These are phyloP conservation scores for Hypercompe scribonia DNA, from an alignment of 2,888 invertebrate genomes.

Conservation along the genomic window DNA sequence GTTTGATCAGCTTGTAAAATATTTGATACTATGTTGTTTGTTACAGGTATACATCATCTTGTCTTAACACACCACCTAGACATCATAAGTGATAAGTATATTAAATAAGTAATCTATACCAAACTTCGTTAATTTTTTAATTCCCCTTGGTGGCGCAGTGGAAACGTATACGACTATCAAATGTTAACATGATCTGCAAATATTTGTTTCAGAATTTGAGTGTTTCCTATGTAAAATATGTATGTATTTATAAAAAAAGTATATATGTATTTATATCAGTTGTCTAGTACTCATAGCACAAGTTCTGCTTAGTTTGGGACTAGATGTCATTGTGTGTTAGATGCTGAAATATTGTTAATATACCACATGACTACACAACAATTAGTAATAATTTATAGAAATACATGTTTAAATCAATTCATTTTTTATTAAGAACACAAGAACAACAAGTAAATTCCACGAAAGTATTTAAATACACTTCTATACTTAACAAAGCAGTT, in stretches of 20 bases:
- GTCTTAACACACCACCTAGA: not conserved
- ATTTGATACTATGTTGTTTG: conserved; percentile 1
- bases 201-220: no score
- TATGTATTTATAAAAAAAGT: no score
- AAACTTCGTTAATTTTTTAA: no score
- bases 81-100: not conserved
- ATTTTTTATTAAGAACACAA: not conserved
- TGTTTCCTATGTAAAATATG: no score
- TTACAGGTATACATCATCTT: conserved; percentile 15
- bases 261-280: no score
- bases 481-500: not conserved
- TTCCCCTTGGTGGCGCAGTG: no score
- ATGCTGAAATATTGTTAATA: no score
- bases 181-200: no score
- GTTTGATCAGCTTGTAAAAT: not conserved
- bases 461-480: not conserved
- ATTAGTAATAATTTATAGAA: not conserved
- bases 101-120: not conserved
- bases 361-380: not conserved
- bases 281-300: no score
- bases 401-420: not conserved
- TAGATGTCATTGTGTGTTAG: no score
- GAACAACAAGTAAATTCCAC: not conserved
- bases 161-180: no score
- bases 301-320: no score